These are phyloP conservation scores for Dendrolimus pini DNA, from an alignment of 2,888 invertebrate species.

Conservation along the genomic window DNA sequence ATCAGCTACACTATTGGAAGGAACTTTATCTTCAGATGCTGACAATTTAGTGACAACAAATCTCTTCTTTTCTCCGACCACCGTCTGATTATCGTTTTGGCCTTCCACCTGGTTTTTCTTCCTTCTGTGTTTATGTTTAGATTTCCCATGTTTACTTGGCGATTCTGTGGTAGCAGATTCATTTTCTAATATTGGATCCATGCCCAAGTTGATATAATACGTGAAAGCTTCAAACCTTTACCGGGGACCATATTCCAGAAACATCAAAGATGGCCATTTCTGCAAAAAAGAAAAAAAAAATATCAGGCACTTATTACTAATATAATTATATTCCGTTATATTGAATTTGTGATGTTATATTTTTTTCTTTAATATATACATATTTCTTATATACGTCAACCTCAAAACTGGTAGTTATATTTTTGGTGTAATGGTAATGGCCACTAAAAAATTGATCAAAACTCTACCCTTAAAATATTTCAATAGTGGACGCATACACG, in stretches of 20 bases:
- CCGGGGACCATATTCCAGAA: constrained; percentile 48
- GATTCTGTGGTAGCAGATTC: constrained; percentile 60
- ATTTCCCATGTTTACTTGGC: constrained; percentile 56
- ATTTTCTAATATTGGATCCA: constrained; percentile 74
- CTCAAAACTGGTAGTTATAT: no score
- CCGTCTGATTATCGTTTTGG: constrained; percentile 53
- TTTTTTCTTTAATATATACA: no score
- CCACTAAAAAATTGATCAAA: no score
- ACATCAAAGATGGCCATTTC: constrained; percentile 34
- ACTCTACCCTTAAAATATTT: no score
- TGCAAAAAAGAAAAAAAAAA: constrained; percentile 40
- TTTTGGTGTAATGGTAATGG: no score
- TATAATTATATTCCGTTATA: no score
- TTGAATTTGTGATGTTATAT: no score
- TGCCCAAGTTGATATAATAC: constrained; percentile 31
- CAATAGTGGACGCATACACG: no score
- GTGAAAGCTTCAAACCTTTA: constrained; percentile 37
- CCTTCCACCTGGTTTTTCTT: constrained; percentile 45
- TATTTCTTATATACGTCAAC: no score
- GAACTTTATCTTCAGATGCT: constrained; percentile 48
- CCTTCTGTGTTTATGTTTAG: constrained; percentile 62
- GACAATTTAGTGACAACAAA: constrained; percentile 64
- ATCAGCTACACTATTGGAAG: constrained; percentile 44
- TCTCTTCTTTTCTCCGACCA: constrained; percentile 61
- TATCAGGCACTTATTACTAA: no score